Evolutionary conservation across 2,888 invertebrate species (phyloP).

Genomic region (Folsomia candida): DNA sequence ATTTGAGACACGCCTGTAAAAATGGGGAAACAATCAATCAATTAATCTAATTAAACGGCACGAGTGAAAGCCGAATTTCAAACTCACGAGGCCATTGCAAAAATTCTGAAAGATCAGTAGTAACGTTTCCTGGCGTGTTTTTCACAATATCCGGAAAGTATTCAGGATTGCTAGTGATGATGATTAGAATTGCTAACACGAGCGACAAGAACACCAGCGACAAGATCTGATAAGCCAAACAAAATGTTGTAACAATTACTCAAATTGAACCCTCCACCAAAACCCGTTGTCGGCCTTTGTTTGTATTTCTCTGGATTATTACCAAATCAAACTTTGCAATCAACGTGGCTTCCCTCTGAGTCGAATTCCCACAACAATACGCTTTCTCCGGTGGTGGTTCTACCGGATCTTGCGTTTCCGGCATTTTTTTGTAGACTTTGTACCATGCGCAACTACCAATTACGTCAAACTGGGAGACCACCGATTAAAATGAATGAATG

Average conservation of each 20-base stretch:
- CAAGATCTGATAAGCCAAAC: not conserved
- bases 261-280: no score
- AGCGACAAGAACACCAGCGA: not conserved
- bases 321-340: slow-evolving; percentile 40
- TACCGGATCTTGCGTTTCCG: not conserved
- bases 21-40: not conserved
- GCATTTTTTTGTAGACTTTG: no score
- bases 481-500: no score
- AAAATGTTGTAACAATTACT: not conserved
- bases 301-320: slow-evolving; percentile 2
- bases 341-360: slow-evolving; percentile 32
- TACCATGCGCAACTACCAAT: no score
- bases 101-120: slow-evolving; percentile 22
- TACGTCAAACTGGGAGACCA: no score
- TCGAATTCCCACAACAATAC: slow-evolving; percentile 40
- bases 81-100: slow-evolving; percentile 26
- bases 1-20: slow-evolving; percentile 20
- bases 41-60: no score
- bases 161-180: not conserved
- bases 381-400: slow-evolving; percentile 18
- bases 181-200: not conserved
- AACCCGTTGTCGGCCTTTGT: no score
- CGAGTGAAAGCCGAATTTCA: no score
- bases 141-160: slow-evolving; percentile 5
- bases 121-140: not conserved